These are phyloP conservation scores for Enteromius argenteus DNA, from an alignment of 2,797 vertebrate genomes.

Conservation along the genomic window DNA sequence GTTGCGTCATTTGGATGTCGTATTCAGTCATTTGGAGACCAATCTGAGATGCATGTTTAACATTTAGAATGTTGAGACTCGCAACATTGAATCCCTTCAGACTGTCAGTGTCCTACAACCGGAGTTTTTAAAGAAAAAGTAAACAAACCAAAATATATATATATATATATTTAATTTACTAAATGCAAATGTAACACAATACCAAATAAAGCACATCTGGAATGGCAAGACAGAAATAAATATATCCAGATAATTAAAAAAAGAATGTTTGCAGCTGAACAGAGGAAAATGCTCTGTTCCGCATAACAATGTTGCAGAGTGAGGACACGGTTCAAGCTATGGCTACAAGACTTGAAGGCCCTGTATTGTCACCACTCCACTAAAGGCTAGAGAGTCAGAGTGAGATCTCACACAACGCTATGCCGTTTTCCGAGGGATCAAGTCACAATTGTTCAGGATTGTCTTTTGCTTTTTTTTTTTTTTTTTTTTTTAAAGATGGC, in stretches of 20 bases:
- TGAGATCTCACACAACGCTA: slow-evolving; percentile 65
- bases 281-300: slow-evolving; percentile 46
- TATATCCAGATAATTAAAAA: slow-evolving; percentile 15
- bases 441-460: slow-evolving; percentile 76
- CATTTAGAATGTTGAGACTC: slow-evolving; percentile 76
- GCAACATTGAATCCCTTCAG: slow-evolving; percentile 69
- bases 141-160: slow-evolving; percentile 60
- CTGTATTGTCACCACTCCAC: slow-evolving; percentile 63
- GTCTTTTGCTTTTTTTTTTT: slow-evolving; percentile 73
- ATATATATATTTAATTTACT: slow-evolving; percentile 12
- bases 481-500: slow-evolving; percentile 37
- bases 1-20: slow-evolving; percentile 16
- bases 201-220: slow-evolving; percentile 56
- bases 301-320: slow-evolving; percentile 48
- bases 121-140: slow-evolving; percentile 64
- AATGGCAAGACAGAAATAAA: slow-evolving; percentile 53
- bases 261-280: slow-evolving; percentile 33
- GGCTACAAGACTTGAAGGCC: slow-evolving; percentile 68
- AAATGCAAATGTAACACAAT: slow-evolving; percentile 60
- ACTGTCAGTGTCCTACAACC: slow-evolving; percentile 60
- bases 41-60: slow-evolving; percentile 67
- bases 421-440: slow-evolving; percentile 76
- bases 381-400: slow-evolving; percentile 61
- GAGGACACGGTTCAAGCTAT: slow-evolving; percentile 74
- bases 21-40: slow-evolving; percentile 55